Base-by-base conservation (phyloP, 2,888 invertebrate genomes). In the Conops quadrifasciatus region DNA sequence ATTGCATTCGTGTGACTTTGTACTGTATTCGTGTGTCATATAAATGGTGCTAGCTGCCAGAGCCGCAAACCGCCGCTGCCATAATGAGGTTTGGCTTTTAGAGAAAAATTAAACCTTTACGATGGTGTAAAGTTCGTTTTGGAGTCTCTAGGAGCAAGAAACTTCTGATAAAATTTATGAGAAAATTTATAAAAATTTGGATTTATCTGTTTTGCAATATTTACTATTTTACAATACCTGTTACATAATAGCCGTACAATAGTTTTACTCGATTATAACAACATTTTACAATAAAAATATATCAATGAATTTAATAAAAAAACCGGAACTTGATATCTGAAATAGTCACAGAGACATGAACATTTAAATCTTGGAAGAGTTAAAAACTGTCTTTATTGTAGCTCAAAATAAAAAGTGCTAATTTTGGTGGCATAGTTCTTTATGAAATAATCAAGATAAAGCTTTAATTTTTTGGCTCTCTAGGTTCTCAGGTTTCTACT, bases 101-200 rank as follows among this genome's bases (percentile, higher is more conserved):
- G 30, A 59, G 59, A 59, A 59, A 59, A 59, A 2, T 59, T 30
- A 4, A 15, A 26, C 3, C 26, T 59, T 59, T 28, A 30, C 26
- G 15, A 59, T 59, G 49, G 49, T 49, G 49, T 49, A 49, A 49
- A 49, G n/a, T 15, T 49, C 16, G 49, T 49, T 49, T 49, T 49
- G 49, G 49, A 49, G 49, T 49, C 49, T 49, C n/a, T 49, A 16
- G 49, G 49, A 49, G 49, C 45, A 45, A 1, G 15, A 45, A 45
- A 45, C 1, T 49, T n/a, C 49, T 4, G 49, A 15, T 49, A 15
- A 15, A 49, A 49, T 16, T 16, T 49, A 49, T n/a, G 5, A 49
- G 16, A n/a, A 49, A 49, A 49, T n/a, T n/a, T n/a, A n/a, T n/a
- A n/a, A n/a, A n/a, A n/a, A n/a, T n/a, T n/a, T n/a, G n/a, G n/a